phyloP scores from a whole-genome alignment of 2,888 invertebrate species.

The Mythimna ferrago region DNA sequence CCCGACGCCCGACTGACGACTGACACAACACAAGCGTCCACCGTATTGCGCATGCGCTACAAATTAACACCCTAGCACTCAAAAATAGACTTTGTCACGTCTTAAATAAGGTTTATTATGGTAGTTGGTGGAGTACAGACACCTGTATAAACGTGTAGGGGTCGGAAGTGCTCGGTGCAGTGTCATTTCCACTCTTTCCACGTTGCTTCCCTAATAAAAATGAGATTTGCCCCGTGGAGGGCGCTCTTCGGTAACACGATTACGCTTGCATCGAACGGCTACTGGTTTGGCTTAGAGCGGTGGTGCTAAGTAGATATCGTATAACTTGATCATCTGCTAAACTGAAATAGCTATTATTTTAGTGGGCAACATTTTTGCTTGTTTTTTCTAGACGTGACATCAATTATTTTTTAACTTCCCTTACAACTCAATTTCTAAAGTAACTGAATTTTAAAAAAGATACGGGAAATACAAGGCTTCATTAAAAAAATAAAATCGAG shows the following conservation, averaged over 20 bases:
- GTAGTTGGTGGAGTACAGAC: conserved; percentile 70
- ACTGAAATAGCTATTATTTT: not conserved
- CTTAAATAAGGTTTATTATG: conserved; percentile 63
- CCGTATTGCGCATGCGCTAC: conserved; percentile 72
- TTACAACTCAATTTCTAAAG: not conserved
- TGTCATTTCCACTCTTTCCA: conserved; percentile 89
- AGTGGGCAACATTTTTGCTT: not conserved
- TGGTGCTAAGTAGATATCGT: conserved; percentile 36
- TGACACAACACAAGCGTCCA: conserved; percentile 78
- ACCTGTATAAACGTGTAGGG: conserved; percentile 85
- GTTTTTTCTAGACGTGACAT: not conserved
- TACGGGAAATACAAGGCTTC: no score
- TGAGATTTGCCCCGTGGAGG: conserved; percentile 81
- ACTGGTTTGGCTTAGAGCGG: conserved; percentile 42
- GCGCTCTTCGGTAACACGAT: conserved; percentile 68
- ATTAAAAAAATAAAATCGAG: no score
- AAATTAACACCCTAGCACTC: conserved; percentile 41
- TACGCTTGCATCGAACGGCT: conserved; percentile 69
- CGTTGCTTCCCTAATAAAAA: conserved; percentile 88
- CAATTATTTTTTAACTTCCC: not conserved
- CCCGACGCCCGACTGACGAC: conserved; percentile 75
- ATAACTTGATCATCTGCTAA: conserved; percentile 13
- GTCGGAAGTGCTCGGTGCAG: conserved; percentile 89
- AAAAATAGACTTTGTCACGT: conserved; percentile 63
- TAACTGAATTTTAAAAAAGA: no score